phyloP scores from a whole-genome alignment of 2,113 vertebrate genomes.

The Haplochromis vanheusdeni region DNA sequence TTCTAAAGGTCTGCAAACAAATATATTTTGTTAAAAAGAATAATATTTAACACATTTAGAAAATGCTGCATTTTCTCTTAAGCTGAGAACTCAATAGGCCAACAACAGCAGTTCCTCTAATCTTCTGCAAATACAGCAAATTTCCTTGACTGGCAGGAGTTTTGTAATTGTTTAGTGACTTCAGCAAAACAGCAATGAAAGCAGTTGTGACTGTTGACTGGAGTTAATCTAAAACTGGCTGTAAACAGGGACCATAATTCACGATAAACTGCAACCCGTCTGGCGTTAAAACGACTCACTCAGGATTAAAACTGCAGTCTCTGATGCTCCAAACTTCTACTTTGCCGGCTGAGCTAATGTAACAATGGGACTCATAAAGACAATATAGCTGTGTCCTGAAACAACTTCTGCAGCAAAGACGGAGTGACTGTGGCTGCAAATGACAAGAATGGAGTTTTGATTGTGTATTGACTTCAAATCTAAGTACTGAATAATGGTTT shows the following conservation, averaged over 20 bases:
- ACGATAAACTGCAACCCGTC: slow-evolving; percentile 26
- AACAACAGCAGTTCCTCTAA: slow-evolving; percentile 1
- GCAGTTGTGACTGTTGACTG: slow-evolving; percentile 44
- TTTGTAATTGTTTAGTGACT: slow-evolving; percentile 22
- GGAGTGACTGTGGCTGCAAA: background rate
- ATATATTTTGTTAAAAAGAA: background rate
- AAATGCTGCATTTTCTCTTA: background rate
- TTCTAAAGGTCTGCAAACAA: background rate
- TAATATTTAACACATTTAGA: background rate
- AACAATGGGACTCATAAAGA: background rate
- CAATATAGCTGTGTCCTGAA: background rate
- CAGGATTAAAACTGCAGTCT: slow-evolving; percentile 1
- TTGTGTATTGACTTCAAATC: background rate
- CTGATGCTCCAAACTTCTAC: background rate
- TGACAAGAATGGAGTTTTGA: background rate
- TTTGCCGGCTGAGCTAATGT: slow-evolving; percentile 22
- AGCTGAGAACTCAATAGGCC: background rate
- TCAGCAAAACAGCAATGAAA: background rate
- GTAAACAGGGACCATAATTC: slow-evolving; percentile 52
- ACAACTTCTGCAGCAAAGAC: background rate
- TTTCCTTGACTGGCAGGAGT: slow-evolving; percentile 29
- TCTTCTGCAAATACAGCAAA: slow-evolving; percentile 16
- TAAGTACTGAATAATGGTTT: background rate
- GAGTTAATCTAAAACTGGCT: slow-evolving; percentile 45
- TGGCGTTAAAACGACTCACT: slow-evolving; percentile 14